Conservation (phyloP, 2,797 vertebrate genomes). For the Anguilla megastoma region DNA sequence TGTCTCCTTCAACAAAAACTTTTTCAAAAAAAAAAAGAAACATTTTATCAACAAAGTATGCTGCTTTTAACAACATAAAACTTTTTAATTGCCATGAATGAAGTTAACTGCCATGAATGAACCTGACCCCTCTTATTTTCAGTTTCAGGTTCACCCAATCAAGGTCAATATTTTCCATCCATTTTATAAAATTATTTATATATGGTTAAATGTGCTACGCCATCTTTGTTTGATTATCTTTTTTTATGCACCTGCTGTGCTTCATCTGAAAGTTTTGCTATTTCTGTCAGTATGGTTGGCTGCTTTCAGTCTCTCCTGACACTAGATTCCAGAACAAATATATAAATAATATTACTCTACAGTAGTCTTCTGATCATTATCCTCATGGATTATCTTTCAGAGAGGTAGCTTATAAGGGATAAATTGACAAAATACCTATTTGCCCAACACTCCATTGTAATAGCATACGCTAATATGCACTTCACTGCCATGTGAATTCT, state of each 20-base stretch:
- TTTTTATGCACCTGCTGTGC: neutral
- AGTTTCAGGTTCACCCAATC: too few relatives aligned
- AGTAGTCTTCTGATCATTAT: neutral
- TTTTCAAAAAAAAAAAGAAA: too few relatives aligned
- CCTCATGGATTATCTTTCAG: neutral
- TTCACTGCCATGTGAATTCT: neutral
- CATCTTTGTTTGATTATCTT: neutral
- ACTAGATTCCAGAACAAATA: neutral
- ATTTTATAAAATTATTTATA: too few relatives aligned
- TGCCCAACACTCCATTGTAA: neutral
- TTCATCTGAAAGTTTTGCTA: neutral
- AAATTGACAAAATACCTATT: neutral
- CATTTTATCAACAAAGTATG: too few relatives aligned
- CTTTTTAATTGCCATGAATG: too few relatives aligned
- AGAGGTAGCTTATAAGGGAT: neutral
- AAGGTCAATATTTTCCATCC: too few relatives aligned
- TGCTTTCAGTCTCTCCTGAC: neutral
- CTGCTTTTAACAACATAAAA: too few relatives aligned
- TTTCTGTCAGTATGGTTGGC: neutral
- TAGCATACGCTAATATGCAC: neutral
- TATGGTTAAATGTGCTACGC: too few relatives aligned
- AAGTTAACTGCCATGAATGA: too few relatives aligned
- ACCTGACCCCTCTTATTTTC: too few relatives aligned
- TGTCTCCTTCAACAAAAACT: too few relatives aligned
- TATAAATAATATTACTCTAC: neutral